Conservation (phyloP, 2,797 vertebrate genomes). For the Melanotaenia trifasciata region DNA sequence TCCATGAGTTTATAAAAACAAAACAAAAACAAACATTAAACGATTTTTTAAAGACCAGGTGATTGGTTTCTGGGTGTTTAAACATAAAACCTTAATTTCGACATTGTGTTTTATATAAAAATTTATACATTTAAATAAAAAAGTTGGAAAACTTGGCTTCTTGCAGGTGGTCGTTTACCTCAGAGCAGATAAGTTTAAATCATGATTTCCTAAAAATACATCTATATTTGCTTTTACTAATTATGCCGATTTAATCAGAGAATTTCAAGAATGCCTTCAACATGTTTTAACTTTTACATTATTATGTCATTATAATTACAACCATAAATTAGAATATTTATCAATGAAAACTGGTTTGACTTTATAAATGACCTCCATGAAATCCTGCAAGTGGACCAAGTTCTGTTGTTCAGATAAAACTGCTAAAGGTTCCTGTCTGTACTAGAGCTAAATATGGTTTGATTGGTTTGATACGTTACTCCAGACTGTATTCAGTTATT, state of each 20-base stretch:
- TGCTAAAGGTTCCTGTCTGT: too few species aligned
- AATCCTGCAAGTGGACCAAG: too few species aligned
- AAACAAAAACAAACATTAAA: too few species aligned
- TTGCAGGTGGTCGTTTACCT: not conserved
- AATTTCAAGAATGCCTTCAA: too few species aligned
- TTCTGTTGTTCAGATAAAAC: too few species aligned
- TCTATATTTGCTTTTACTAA: not conserved
- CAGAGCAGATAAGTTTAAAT: not conserved
- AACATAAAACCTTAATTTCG: not conserved
- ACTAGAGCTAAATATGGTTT: too few species aligned
- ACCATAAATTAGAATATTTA: not conserved
- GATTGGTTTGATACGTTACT: too few species aligned
- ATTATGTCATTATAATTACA: not conserved
- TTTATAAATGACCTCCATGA: not conserved
- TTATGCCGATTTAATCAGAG: not conserved
- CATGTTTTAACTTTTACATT: fast-evolving
- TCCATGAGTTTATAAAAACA: not conserved
- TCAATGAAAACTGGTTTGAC: not conserved
- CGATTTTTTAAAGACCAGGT: fast-evolving
- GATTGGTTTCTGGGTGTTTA: fast-evolving
- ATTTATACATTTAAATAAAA: too few species aligned
- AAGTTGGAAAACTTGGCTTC: not conserved
- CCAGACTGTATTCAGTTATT: not conserved
- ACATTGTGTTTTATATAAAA: not conserved
- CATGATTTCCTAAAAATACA: too few species aligned